Percentiles rank a stretch among this genome's conserved stretches.
phyloP scores from a whole-genome alignment of 2,113 vertebrate species.

The Lipophrys pholis region DNA sequence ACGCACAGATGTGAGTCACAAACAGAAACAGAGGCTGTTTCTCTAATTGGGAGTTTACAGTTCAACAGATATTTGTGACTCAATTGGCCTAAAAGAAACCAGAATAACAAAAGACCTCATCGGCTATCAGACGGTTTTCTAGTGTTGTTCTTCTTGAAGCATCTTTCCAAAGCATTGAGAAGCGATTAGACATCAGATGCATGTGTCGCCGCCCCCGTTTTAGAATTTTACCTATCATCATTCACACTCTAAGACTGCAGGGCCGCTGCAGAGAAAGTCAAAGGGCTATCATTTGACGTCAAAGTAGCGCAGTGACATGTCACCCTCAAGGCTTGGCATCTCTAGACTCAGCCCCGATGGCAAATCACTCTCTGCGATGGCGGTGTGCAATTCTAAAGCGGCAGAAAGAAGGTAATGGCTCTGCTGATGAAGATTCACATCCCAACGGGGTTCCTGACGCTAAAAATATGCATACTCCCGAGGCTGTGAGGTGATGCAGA shows the following conservation, averaged over 20 bases:
- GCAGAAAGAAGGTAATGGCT: neutral
- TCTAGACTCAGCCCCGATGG: constrained; percentile 13
- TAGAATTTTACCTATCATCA: constrained; percentile 10
- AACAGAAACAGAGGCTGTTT: constrained; percentile 5
- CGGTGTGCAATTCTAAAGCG: neutral
- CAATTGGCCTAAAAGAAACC: constrained; percentile 12
- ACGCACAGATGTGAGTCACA: neutral
- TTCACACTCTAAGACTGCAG: constrained; percentile 7
- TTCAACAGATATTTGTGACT: constrained; percentile 2
- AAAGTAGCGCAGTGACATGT: constrained; percentile 44
- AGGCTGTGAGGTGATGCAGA: constrained; percentile 7
- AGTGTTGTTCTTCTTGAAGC: constrained; percentile 19
- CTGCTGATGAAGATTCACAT: neutral
- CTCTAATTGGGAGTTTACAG: constrained; percentile 8
- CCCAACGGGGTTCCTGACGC: neutral
- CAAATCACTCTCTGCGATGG: constrained; percentile 3
- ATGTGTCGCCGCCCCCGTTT: constrained; percentile 10
- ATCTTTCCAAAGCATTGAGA: constrained; percentile 24
- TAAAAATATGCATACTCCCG: constrained; percentile 5
- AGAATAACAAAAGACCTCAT: constrained; percentile 3
- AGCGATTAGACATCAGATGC: constrained; percentile 23
- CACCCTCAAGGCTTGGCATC: constrained; percentile 22
- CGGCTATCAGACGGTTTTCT: neutral
- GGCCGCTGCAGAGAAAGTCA: constrained; percentile 18
- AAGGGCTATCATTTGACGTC: constrained; percentile 32